These are phyloP conservation scores for Troides helena DNA, from an alignment of 2,888 invertebrate species.

Conservation along the genomic window DNA sequence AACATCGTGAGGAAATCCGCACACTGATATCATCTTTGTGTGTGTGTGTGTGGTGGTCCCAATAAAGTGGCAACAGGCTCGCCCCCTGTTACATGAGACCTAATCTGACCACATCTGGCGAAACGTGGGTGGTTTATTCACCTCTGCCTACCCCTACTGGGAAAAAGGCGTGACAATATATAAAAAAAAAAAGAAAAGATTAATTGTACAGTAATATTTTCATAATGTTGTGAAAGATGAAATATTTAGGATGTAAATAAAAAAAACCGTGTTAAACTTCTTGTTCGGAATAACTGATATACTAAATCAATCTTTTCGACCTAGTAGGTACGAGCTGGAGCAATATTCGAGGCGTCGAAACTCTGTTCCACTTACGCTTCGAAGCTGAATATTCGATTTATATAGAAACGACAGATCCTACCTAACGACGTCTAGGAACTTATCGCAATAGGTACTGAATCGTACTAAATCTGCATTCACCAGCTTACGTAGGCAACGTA, in stretches of 20 bases:
- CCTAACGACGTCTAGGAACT: neutral
- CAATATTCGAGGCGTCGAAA: neutral
- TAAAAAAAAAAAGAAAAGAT: no score
- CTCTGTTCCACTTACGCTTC: neutral
- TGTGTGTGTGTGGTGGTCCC: no score
- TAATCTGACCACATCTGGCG: no score
- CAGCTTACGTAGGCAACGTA: neutral
- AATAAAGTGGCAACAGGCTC: no score
- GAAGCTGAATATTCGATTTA: neutral
- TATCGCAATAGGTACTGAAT: neutral
- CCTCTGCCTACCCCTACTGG: no score
- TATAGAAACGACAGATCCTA: neutral
- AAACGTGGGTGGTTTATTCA: no score
- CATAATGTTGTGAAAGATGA: neutral
- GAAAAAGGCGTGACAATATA: no score
- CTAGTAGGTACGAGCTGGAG: neutral
- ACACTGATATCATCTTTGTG: no score
- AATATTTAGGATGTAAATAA: neutral
- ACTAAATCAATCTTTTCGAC: neutral
- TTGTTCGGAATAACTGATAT: neutral
- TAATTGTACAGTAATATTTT: neutral
- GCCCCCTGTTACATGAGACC: no score
- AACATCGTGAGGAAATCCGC: no score
- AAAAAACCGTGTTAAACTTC: neutral
- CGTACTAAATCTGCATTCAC: neutral